phyloP scores from a whole-genome alignment of 2,888 invertebrate species.

The Alcis repandata region DNA sequence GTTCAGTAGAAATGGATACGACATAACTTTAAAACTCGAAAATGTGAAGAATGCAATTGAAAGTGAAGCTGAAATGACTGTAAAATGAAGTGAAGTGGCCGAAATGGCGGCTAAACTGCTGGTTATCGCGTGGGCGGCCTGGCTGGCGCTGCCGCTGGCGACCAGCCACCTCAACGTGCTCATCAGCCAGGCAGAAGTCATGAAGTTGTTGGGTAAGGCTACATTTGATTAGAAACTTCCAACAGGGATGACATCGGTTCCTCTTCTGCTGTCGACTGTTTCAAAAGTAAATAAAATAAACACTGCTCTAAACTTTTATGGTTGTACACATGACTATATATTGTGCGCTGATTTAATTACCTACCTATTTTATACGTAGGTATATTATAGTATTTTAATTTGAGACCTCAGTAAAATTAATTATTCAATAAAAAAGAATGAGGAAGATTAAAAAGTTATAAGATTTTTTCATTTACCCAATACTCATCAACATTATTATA shows the following conservation, averaged over 20 bases:
- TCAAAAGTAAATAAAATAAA: too few relatives aligned
- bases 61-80: constrained; percentile 79
- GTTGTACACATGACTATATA: too few relatives aligned
- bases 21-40: constrained; percentile 55
- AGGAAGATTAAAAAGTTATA: too few relatives aligned
- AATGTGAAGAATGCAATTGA: constrained; percentile 69
- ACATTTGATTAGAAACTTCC: constrained; percentile 55
- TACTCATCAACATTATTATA: too few relatives aligned
- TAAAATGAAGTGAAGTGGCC: constrained; percentile 62
- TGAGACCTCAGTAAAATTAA: too few relatives aligned
- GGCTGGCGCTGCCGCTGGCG: constrained; percentile 84
- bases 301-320: too few relatives aligned
- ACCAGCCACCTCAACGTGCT: constrained; percentile 92
- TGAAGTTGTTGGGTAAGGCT: constrained; percentile 91
- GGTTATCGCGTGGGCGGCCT: constrained; percentile 77
- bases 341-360: too few relatives aligned
- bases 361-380: too few relatives aligned
- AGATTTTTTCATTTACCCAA: too few relatives aligned
- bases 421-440: too few relatives aligned
- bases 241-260: constrained; percentile 8
- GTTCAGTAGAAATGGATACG: constrained; percentile 41
- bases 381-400: too few relatives aligned
- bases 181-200: constrained; percentile 92
- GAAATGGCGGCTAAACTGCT: constrained; percentile 74
- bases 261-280: background rate